Base-by-base conservation (phyloP, 2,797 vertebrate genomes). In the Hydrocynus forskahlii region DNA sequence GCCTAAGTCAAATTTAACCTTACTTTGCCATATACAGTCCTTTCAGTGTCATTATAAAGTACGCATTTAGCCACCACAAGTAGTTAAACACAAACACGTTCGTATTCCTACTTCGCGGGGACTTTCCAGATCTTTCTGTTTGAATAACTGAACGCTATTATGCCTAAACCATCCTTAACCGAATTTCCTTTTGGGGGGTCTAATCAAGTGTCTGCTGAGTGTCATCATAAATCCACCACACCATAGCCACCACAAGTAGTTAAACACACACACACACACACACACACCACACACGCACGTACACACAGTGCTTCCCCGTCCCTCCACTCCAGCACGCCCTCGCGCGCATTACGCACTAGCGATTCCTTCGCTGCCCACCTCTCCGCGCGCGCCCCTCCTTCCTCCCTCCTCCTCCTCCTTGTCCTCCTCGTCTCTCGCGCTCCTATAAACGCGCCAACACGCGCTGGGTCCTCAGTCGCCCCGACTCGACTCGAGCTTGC, bases 301-400 rank as follows among this genome's bases (percentile, higher is more conserved):
- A 64, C 35, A 66, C 29, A 19, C 29, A 19, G 90, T 91, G 87
- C 55, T 81, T 93, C 92, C 92, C 90, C 91, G 88, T 86, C 85
- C 45, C 63, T 64, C 48, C 72, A 59, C 72, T 75, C 29, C 73
- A 19, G 54, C 16, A 50, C 83, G 82, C 87, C 80, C 81, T 78
- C 85, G 80, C 77, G 59, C 81, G 52, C 71, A 59, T 89, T 81
- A 87, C 88, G 86, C 86, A 84, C 75, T 76, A 77, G 89, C 89
- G 89, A 87, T 89, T 92, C 91, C 91, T 86, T 76, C 29, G 86
- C 89, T 82, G 88, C 92, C 92, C 89, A 89, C 92, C 82, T 12
- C 0, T 21, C 91, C 83, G 81, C 92, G 92, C 91, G 91, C 59
- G 63, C 57, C 23, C 25, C 62, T 63, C 62, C 62, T 4, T 63